Base-by-base conservation (phyloP, 2,888 invertebrate species). In the Plebejus argus region DNA sequence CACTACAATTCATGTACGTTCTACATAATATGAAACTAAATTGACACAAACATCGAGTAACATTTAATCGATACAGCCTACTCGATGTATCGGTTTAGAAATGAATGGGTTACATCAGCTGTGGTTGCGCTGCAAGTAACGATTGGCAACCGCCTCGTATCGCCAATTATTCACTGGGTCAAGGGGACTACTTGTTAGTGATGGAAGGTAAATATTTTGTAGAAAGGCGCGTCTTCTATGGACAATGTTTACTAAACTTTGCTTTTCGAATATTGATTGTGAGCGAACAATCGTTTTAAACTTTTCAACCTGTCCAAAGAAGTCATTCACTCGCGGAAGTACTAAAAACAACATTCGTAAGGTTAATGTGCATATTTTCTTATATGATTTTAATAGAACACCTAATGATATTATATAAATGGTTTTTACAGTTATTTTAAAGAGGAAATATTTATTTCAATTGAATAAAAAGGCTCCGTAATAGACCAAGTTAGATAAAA, bases 21-120 rank as follows among this genome's bases (percentile, higher is more conserved):
- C 7, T n/a, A n/a, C 6, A 58, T 58, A 58, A 58, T 23, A 61
- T 12, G 61, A 61, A 61, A 8, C 12, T 10, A 61, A 23, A 35
- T 35, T 20, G 7, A 39, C 20, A 71, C 10, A 4, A 71, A 53
- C 18, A 15, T 23, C 49, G 49, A 53, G 53, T n/a, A 49, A 15
- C 74, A 74, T 28, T 28, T 53, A 74, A 53, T 53, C 74, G 74
- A 74, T 74, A 18, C 74, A n/a, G 49, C 72, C 39, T 49, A 18
- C 23, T 74, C 74, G 74, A 74, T 74, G 74, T 74, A 74, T 74
- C 74, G 74, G 49, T 74, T 74, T 53, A 74, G 49, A 74, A 74
- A 49, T 74, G 74, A 74, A 74, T 74, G 74, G 49, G 53, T 74
- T 74, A 74, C 74, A 74, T 74, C 53, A 74, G 49, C n/a, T n/a